Evolutionary conservation across 2,888 invertebrate genomes (phyloP).

Genomic region (Ellobium chinense): DNA sequence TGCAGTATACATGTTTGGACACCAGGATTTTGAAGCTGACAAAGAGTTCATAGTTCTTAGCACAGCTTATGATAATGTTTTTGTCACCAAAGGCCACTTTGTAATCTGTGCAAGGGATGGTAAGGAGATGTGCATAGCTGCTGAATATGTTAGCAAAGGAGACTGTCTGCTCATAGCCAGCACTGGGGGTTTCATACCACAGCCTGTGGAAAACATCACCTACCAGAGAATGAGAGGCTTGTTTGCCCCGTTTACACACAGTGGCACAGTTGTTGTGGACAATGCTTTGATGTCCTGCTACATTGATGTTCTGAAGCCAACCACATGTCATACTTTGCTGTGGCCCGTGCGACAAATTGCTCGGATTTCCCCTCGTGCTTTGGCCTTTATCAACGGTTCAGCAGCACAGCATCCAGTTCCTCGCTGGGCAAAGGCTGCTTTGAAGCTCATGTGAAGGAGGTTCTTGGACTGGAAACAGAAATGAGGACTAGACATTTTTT

Average conservation of each 20-base stretch:
- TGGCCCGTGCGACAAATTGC: conserved; percentile 39
- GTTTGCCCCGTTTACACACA: conserved; percentile 42
- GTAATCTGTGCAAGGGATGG: conserved; percentile 31
- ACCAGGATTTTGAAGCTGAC: conserved; percentile 3
- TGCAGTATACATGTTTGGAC: conserved; percentile 46
- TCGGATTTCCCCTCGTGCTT: background rate
- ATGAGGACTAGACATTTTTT: no score
- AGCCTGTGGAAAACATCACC: conserved; percentile 13
- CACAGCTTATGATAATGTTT: conserved; percentile 6
- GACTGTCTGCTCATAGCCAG: conserved; percentile 11
- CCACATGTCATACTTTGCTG: conserved; percentile 20
- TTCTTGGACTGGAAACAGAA: no score
- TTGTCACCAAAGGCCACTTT: conserved; percentile 24
- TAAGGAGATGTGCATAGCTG: conserved; percentile 26
- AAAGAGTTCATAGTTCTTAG: conserved; percentile 18
- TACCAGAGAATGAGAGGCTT: conserved; percentile 31
- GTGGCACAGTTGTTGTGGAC: conserved; percentile 35
- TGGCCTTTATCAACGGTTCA: conserved; percentile 29
- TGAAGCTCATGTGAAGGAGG: conserved; percentile 33
- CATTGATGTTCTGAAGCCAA: conserved; percentile 13
- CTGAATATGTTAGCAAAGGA: conserved; percentile 20
- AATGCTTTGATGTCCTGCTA: conserved; percentile 37
- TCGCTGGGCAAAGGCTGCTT: conserved; percentile 26
- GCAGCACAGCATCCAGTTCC: conserved; percentile 14
- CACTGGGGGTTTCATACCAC: background rate